Evolutionary conservation across 2,113 vertebrate genomes (phyloP).

Genomic region (Clupea harengus): DNA sequence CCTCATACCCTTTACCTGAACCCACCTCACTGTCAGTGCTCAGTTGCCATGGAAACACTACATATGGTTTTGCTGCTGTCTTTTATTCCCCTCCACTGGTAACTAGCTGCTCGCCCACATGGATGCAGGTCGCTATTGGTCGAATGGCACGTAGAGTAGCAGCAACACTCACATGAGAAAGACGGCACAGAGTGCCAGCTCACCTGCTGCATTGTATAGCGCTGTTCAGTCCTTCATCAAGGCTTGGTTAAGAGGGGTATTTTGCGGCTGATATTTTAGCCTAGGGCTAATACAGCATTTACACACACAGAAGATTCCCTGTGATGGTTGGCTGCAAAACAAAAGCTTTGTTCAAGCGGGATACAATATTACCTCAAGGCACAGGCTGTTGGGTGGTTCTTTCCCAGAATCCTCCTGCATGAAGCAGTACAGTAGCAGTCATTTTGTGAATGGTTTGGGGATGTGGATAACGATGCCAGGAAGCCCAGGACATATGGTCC

Average conservation of each 20-base stretch:
- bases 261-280: neutral
- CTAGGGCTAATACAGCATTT: neutral
- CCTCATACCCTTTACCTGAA: neutral
- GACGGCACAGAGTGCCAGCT: neutral
- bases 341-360: neutral
- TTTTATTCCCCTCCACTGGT: constrained; percentile 43
- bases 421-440: neutral
- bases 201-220: neutral
- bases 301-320: neutral
- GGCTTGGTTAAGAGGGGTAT: neutral
- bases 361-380: neutral
- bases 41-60: constrained; percentile 66
- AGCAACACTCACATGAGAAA: neutral
- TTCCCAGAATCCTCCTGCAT: neutral
- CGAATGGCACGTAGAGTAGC: neutral
- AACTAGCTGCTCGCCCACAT: constrained; percentile 47
- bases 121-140: constrained; percentile 23
- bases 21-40: constrained; percentile 9
- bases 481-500: neutral
- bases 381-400: neutral
- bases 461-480: neutral
- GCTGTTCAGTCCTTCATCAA: neutral
- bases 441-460: neutral
- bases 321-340: neutral
- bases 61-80: constrained; percentile 65